Conservation (phyloP, 2,113 vertebrate genomes). For the Callipepla californica region DNA sequence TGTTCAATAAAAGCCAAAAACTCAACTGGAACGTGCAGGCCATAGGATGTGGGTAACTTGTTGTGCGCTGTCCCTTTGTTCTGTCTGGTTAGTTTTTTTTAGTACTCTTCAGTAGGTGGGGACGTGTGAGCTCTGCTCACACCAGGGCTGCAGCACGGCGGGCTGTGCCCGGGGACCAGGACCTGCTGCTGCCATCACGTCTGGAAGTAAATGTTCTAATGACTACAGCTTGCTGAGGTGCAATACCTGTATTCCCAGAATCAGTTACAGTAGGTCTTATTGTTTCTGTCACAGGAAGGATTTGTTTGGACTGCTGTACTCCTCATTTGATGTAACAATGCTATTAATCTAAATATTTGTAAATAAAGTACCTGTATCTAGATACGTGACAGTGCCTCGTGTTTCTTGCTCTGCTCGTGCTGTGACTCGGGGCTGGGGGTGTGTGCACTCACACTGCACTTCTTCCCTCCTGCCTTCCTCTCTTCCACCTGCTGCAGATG, state of each 20-base stretch:
- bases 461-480: not conserved
- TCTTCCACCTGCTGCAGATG: not conserved
- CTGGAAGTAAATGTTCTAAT: conserved; percentile 50
- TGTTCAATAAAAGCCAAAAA: conserved; percentile 81
- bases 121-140: conserved; percentile 70
- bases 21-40: conserved; percentile 84
- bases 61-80: conserved; percentile 78
- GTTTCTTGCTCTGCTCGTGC: conserved; percentile 2
- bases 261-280: conserved; percentile 75
- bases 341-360: conserved; percentile 94
- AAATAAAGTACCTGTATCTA: conserved; percentile 93
- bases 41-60: conserved; percentile 77
- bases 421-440: not conserved
- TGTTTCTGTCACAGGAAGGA: conserved; percentile 83
- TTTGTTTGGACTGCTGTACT: conserved; percentile 85
- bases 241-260: conserved; percentile 70
- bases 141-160: conserved; percentile 64
- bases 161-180: conserved; percentile 83
- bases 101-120: conserved; percentile 67
- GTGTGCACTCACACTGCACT: not conserved
- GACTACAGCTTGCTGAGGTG: conserved; percentile 71
- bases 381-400: conserved; percentile 65
- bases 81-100: conserved; percentile 72
- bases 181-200: conserved; percentile 73
- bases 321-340: conserved; percentile 88